Evolutionary conservation across 2,888 invertebrate species (phyloP).

Genomic region (Ectobius pallidus): DNA sequence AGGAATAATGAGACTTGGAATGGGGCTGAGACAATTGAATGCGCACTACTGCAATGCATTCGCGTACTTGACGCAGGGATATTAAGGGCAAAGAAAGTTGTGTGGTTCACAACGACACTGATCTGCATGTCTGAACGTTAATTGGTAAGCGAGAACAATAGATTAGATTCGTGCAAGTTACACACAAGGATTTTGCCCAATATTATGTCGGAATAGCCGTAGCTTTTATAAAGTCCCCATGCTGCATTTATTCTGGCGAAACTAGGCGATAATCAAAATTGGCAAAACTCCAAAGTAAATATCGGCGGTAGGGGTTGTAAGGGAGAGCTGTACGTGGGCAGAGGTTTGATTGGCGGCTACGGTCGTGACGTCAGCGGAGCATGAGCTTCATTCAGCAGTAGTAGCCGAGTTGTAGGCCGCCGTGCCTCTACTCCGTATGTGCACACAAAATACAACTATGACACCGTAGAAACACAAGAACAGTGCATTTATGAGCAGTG

Average conservation of each 20-base stretch:
- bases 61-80: no score
- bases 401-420: not conserved
- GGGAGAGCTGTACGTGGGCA: constrained; percentile 1
- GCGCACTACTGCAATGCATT: no score
- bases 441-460: not conserved
- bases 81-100: no score
- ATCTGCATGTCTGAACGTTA: no score
- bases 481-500: not conserved
- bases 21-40: no score
- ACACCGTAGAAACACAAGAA: not conserved
- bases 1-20: no score
- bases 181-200: no score
- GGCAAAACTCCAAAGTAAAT: constrained; percentile 22
- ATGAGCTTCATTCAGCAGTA: constrained; percentile 33
- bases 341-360: constrained; percentile 17
- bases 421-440: not conserved
- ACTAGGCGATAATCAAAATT: constrained; percentile 3
- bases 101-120: no score
- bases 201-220: no score
- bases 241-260: constrained; percentile 29
- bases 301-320: not conserved
- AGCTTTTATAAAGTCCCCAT: no score
- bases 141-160: no score
- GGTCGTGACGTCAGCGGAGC: constrained; percentile 22
- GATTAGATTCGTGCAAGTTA: no score